A percentile compares a stretch with the other conserved stretches of the same genome.
Conservation (phyloP, 2,797 vertebrate species). For the Cuniculus paca region DNA sequence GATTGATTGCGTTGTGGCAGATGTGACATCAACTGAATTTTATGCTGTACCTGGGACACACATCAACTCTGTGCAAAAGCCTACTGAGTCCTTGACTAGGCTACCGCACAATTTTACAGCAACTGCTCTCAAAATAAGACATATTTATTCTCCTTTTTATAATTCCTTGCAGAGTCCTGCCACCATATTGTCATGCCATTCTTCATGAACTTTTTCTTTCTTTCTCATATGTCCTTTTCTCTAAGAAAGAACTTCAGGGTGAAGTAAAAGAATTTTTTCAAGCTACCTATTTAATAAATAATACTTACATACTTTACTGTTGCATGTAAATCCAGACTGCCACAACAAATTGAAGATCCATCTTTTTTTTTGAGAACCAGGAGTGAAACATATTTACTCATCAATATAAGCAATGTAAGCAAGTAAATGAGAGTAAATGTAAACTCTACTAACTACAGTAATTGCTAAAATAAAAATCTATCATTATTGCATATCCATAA, state of each 20-base stretch:
- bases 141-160: neutral
- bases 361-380: neutral
- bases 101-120: neutral
- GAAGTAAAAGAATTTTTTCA: neutral
- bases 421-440: neutral
- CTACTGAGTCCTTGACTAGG: neutral
- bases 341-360: neutral
- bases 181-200: neutral
- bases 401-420: neutral
- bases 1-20: neutral
- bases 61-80: neutral
- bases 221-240: neutral
- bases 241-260: neutral
- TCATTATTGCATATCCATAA: neutral
- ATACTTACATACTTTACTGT: neutral
- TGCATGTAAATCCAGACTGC: neutral
- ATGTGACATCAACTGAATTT: neutral
- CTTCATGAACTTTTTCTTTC: neutral
- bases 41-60: neutral
- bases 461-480: conserved; percentile 17
- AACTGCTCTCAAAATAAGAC: neutral
- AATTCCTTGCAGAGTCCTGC: neutral
- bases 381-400: neutral
- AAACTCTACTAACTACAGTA: neutral
- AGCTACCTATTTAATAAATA: neutral